phyloP scores from a whole-genome alignment of 2,797 vertebrate genomes.

The Propithecus deckenii region DNA sequence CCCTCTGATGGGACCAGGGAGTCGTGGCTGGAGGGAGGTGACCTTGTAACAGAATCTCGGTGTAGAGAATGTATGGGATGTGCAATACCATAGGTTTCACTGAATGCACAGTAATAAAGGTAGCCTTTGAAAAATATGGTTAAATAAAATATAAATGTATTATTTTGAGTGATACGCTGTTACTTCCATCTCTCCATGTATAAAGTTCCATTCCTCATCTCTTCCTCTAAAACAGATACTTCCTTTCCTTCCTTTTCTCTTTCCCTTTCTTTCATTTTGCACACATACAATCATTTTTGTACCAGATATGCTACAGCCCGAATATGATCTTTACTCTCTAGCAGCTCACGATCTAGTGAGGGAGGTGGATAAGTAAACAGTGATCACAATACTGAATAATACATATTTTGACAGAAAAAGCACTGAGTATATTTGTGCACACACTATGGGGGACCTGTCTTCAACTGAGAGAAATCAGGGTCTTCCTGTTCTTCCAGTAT shows the following conservation, averaged over 20 bases:
- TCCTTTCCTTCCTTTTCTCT: background rate
- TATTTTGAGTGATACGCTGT: background rate
- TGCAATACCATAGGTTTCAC: background rate
- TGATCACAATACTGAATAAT: background rate
- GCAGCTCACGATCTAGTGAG: background rate
- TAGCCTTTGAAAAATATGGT: background rate
- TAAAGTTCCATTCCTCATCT: background rate
- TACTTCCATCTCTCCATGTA: background rate
- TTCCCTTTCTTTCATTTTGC: background rate
- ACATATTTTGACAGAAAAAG: background rate
- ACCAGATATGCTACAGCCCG: background rate
- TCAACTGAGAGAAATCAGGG: background rate
- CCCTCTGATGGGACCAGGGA: background rate
- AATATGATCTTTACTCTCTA: background rate
- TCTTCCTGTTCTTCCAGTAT: background rate
- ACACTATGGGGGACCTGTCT: background rate
- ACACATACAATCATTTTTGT: background rate
- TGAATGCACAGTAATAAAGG: background rate
- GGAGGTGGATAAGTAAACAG: background rate
- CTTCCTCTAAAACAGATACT: background rate
- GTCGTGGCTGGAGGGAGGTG: background rate
- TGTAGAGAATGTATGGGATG: background rate
- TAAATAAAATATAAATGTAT: background rate
- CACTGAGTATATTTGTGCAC: background rate
- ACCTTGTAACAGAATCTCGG: background rate